These are phyloP conservation scores for Sminthurinus aureus DNA, from an alignment of 2,888 invertebrate species.

Conservation along the genomic window DNA sequence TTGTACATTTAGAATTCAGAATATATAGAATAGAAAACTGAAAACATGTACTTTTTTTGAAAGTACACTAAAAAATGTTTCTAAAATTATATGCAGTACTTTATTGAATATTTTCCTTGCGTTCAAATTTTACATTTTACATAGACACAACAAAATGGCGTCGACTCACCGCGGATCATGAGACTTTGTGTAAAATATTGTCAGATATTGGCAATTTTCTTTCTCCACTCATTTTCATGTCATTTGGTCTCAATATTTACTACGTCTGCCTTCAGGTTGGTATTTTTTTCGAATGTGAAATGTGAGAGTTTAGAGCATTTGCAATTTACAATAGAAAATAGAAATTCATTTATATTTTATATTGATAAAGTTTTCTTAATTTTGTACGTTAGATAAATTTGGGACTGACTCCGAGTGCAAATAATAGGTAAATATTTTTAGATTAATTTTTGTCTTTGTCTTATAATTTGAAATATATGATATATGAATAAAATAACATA, in stretches of 20 bases:
- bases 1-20: no score
- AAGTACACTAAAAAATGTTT: not conserved
- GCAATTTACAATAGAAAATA: not conserved
- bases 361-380: not conserved
- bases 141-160: constrained; percentile 27
- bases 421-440: no score
- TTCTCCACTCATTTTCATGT: constrained; percentile 32
- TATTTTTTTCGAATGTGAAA: not conserved
- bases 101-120: not conserved
- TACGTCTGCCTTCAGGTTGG: constrained; percentile 38
- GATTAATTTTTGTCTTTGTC: no score
- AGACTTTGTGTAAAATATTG: constrained; percentile 18
- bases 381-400: constrained; percentile 18
- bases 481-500: no score
- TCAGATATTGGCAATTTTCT: constrained; percentile 19
- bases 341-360: no score
- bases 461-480: no score
- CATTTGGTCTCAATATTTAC: constrained; percentile 35
- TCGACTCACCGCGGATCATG: constrained; percentile 21
- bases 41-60: not conserved
- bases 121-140: not conserved
- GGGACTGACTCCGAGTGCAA: constrained; percentile 30
- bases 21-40: not conserved
- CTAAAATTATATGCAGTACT: not conserved
- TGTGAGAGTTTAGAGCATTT: not conserved